A percentile compares a stretch with the other conserved stretches of the same genome.
Evolutionary conservation across 1,140 invertebrate genomes (phyloP).

Genomic region (Sitobion miscanthi): DNA sequence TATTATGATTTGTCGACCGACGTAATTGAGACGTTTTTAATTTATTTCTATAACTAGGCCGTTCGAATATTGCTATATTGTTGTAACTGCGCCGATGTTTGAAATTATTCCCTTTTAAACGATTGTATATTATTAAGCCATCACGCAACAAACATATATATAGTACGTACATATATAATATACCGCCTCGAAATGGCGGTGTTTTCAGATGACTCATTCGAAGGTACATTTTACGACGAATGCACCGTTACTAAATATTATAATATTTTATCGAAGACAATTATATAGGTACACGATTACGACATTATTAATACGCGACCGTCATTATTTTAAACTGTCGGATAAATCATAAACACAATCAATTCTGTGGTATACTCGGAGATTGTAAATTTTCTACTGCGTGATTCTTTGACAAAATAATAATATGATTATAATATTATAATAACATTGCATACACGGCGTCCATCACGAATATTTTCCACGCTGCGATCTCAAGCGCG

Average conservation of each 20-base stretch:
- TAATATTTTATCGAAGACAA: constrained; percentile 10
- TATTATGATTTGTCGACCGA: not conserved
- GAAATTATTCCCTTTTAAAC: not conserved
- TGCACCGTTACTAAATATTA: not conserved
- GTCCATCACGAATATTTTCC: no score
- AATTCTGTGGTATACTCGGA: not conserved
- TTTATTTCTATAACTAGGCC: not conserved
- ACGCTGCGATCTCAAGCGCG: no score
- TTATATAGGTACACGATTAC: not conserved
- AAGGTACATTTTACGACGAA: not conserved
- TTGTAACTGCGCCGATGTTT: not conserved
- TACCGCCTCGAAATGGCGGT: not conserved
- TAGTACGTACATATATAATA: not conserved
- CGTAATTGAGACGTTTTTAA: not conserved
- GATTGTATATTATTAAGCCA: constrained; percentile 1
- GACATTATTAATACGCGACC: not conserved
- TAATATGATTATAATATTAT: not conserved
- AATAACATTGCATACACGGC: not conserved
- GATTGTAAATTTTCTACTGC: not conserved
- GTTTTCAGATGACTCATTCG: not conserved
- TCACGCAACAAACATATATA: not conserved
- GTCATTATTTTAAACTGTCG: not conserved
- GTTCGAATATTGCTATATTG: not conserved
- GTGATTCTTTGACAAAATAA: not conserved
- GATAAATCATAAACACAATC: constrained; percentile 6